These are phyloP conservation scores for Litoditis marina DNA, from an alignment of 2,888 invertebrate genomes.

Conservation along the genomic window DNA sequence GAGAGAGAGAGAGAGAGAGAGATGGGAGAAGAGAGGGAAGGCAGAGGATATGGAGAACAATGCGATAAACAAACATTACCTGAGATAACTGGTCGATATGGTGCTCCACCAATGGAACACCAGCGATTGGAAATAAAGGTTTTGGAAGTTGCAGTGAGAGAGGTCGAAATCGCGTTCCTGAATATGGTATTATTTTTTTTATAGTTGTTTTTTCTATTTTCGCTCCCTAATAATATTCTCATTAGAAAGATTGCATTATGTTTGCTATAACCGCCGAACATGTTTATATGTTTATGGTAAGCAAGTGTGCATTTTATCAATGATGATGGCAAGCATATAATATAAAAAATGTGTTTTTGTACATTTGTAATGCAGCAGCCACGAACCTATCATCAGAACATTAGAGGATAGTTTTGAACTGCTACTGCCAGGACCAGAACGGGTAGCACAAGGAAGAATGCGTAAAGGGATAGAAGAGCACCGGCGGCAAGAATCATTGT, in stretches of 20 bases:
- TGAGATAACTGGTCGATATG: conserved; percentile 84
- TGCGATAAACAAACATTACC: conserved; percentile 27
- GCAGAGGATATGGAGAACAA: too few species aligned
- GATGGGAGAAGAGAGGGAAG: too few species aligned
- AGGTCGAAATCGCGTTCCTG: conserved; percentile 94
- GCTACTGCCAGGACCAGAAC: conserved; percentile 50
- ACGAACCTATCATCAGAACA: conserved; percentile 21
- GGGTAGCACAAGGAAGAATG: conserved; percentile 56
- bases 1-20: too few species aligned
- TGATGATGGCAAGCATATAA: too few species aligned
- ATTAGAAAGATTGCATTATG: too few species aligned
- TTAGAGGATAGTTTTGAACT: conserved; percentile 40
- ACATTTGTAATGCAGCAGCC: too few species aligned
- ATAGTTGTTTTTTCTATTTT: conserved; percentile 8
- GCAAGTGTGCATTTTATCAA: too few species aligned
- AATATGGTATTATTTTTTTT: conserved; percentile 47
- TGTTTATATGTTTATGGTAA: too few species aligned
- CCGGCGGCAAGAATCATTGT: conserved; percentile 55
- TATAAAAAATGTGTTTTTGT: too few species aligned
- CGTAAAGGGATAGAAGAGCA: conserved; percentile 55
- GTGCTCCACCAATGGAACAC: conserved; percentile 90
- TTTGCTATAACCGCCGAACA: too few species aligned
- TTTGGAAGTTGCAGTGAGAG: conserved; percentile 94
- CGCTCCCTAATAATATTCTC: conserved; percentile 3
- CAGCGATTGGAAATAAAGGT: conserved; percentile 93